Evolutionary conservation across 1,140 invertebrate genomes (phyloP).

Genomic region (Aphidius ervi): DNA sequence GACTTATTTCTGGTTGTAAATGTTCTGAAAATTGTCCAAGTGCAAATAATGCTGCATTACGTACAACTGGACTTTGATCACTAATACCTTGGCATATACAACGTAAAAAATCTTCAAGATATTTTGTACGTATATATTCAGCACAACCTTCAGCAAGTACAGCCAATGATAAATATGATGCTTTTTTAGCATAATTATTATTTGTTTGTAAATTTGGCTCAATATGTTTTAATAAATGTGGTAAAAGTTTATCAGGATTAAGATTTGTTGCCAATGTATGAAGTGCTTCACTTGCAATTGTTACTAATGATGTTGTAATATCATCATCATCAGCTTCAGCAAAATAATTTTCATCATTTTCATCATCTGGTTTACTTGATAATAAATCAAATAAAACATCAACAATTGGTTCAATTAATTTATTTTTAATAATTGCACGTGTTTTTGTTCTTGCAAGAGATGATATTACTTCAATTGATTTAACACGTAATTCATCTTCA

Average conservation of each 20-base stretch:
- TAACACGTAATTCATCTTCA: slow-evolving; percentile 60
- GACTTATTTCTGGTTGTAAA: slow-evolving; percentile 71
- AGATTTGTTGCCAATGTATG: slow-evolving; percentile 73
- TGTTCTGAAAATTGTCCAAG: slow-evolving; percentile 79
- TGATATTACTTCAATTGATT: slow-evolving; percentile 65
- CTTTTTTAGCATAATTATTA: slow-evolving; percentile 62
- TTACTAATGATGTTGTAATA: slow-evolving; percentile 51
- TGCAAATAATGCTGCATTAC: slow-evolving; percentile 75
- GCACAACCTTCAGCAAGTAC: slow-evolving; percentile 78
- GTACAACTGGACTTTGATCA: slow-evolving; percentile 59
- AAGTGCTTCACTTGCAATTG: slow-evolving; percentile 68
- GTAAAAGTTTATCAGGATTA: slow-evolving; percentile 72
- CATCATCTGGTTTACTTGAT: slow-evolving; percentile 58
- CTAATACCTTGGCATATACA: slow-evolving; percentile 69
- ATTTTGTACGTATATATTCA: slow-evolving; percentile 70
- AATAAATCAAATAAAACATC: slow-evolving; percentile 66
- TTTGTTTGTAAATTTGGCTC: slow-evolving; percentile 60
- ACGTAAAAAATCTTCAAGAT: slow-evolving; percentile 65
- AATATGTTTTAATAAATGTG: slow-evolving; percentile 60
- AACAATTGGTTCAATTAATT: slow-evolving; percentile 69
- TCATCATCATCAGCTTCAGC: slow-evolving; percentile 57
- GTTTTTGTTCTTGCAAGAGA: slow-evolving; percentile 66
- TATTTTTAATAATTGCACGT: slow-evolving; percentile 70
- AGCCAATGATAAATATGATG: slow-evolving; percentile 69
- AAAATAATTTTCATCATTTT: slow-evolving; percentile 62